phyloP scores from a whole-genome alignment of 1,140 invertebrate species.

The Pseudachorutes palmiensis region DNA sequence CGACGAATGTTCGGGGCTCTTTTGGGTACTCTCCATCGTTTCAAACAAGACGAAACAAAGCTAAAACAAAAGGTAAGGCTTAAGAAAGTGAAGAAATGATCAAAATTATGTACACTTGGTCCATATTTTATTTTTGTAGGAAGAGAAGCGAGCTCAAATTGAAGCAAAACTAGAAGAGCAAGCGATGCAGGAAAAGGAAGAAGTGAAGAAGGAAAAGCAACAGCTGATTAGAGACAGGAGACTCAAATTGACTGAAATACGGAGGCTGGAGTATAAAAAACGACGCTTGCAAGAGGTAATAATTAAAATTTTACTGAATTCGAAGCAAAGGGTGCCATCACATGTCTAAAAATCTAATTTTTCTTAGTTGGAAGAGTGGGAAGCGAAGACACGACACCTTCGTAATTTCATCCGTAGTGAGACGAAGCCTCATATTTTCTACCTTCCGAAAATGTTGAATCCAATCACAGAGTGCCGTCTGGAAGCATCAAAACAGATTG shows the following conservation, averaged over 20 bases:
- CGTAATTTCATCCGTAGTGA: constrained; percentile 80
- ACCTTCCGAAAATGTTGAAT: constrained; percentile 65
- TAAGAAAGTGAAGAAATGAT: constrained; percentile 14
- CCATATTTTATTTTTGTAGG: constrained; percentile 45
- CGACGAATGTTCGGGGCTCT: constrained; percentile 90
- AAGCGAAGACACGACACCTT: constrained; percentile 64
- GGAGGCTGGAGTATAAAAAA: constrained; percentile 83
- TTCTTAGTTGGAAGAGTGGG: constrained; percentile 67
- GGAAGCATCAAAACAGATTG: constrained; percentile 50
- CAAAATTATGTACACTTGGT: constrained; percentile 8
- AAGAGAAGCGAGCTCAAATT: constrained; percentile 74
- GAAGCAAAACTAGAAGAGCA: constrained; percentile 89
- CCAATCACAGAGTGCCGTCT: constrained; percentile 51
- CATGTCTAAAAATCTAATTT: constrained; percentile 3
- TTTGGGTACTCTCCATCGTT: constrained; percentile 86
- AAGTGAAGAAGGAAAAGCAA: constrained; percentile 71
- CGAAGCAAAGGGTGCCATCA: neutral
- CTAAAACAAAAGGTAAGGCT: constrained; percentile 57
- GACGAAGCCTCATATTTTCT: constrained; percentile 77
- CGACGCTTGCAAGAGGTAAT: constrained; percentile 69
- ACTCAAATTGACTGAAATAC: constrained; percentile 78
- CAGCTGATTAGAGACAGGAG: constrained; percentile 75
- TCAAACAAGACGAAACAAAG: constrained; percentile 86
- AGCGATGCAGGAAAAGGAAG: constrained; percentile 74
- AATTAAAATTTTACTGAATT: constrained; percentile 20